These are phyloP conservation scores for Clamator glandarius DNA, from an alignment of 2,797 vertebrate genomes.

Conservation along the genomic window DNA sequence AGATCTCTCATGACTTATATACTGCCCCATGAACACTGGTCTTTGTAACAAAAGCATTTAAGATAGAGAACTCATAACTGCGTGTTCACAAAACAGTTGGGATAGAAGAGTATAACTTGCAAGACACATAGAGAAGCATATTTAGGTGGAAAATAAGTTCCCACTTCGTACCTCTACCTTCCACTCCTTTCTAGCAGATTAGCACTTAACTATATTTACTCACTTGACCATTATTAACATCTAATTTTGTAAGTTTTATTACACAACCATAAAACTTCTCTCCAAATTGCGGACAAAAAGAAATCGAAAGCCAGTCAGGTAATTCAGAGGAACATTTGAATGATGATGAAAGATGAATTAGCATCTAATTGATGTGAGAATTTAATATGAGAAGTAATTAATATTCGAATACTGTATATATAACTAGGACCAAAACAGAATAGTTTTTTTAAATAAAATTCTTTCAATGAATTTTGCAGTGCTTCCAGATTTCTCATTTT, in stretches of 20 bases:
- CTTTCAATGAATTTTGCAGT: background rate
- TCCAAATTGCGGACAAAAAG: background rate
- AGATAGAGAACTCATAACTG: background rate
- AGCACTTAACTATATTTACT: background rate
- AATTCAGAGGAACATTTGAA: background rate
- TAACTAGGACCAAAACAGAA: background rate
- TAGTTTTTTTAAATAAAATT: background rate
- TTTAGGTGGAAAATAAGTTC: background rate
- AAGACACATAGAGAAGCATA: background rate
- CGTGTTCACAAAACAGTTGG: background rate
- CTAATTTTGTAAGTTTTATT: background rate
- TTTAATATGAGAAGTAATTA: background rate
- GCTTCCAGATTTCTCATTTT: background rate
- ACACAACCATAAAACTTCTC: background rate
- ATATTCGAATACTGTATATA: background rate
- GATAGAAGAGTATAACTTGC: background rate
- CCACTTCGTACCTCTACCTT: background rate
- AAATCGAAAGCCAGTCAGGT: background rate
- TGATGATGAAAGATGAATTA: too few species aligned
- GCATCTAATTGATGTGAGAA: background rate
- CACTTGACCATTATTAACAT: background rate
- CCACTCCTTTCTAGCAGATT: background rate
- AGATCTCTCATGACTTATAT: background rate
- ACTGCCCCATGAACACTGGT: background rate
- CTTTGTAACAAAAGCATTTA: background rate